Evolutionary conservation across 2,888 invertebrate species (phyloP).

Genomic region (Pollenia labialis): DNA sequence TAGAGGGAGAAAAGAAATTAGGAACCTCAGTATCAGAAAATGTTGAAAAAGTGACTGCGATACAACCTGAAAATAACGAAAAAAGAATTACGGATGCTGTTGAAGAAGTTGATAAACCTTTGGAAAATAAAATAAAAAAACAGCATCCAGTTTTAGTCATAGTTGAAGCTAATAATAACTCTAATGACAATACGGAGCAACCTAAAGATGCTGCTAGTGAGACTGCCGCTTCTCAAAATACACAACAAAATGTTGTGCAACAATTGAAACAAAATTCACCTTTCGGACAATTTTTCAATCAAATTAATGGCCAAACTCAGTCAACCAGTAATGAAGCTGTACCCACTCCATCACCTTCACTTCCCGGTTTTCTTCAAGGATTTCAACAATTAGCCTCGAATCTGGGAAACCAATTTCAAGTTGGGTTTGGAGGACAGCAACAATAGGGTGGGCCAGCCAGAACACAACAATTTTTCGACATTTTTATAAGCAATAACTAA

Average conservation of each 20-base stretch:
- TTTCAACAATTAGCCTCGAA: conserved; percentile 80
- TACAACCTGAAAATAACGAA: conserved; percentile 30
- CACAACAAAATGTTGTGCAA: conserved; percentile 80
- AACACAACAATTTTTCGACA: conserved; percentile 80
- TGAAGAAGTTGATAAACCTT: conserved; percentile 38
- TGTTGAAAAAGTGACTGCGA: conserved; percentile 16
- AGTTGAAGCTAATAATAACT: neutral
- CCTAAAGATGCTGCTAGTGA: conserved; percentile 76
- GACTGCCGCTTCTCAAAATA: conserved; percentile 78
- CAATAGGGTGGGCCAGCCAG: conserved; percentile 79
- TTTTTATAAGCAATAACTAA: conserved; percentile 78
- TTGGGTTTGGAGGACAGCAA: conserved; percentile 77
- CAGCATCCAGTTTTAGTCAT: conserved; percentile 11
- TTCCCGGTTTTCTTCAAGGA: conserved; percentile 80
- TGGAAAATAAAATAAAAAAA: conserved; percentile 53
- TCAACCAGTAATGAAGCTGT: conserved; percentile 73
- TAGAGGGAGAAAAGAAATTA: conserved; percentile 45
- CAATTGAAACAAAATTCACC: conserved; percentile 81
- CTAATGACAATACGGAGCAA: conserved; percentile 20
- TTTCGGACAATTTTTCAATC: conserved; percentile 80
- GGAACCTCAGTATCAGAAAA: neutral
- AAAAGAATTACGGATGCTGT: conserved; percentile 25
- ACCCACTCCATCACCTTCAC: conserved; percentile 76
- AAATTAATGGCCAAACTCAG: conserved; percentile 76
- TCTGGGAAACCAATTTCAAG: conserved; percentile 80